Evolutionary conservation across 2,888 invertebrate species (phyloP), one percentile per base, ranked within the genome.

Genomic region (Acronicta aceris): DNA sequence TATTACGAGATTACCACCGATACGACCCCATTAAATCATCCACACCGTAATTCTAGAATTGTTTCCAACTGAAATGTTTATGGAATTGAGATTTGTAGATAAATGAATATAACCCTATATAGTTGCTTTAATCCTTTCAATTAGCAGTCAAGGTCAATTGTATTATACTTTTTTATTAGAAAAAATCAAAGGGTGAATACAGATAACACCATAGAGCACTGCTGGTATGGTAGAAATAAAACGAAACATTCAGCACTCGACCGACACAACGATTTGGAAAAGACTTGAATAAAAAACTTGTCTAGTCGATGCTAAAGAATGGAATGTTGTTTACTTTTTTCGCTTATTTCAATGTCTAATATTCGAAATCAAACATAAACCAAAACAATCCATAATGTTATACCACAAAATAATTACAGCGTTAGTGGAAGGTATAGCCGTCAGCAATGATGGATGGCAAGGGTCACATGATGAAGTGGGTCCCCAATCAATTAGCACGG

Each of bases 1-100:
- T 92, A 90, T 93, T 93, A 92, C 87, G 85, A 91, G 92, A 93
- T 93, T 92, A 87, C 79, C 74, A 77, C 64, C 65, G 74, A 74
- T 67, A 81, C 79, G 52, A 41, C 46, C 41, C 61, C 84, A 90
- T 89, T 93, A 91, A 92, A 93, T 92, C 92, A 89, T 87, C 81
- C 69, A 63, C 77, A 73, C 71, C 56, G 58, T 62, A 56, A 51
- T 52, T 21, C 53, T 59, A 59, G 65, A 66, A 77, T 73, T 73
- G 71, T 71, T 75, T 64, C 58, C 21, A 59, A 62, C 15, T 51
- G 59, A 58, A 66, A 50, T 68, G 65, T 76, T 78, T 66, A 65
- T 75, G 21, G 53, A 50, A 50, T 65, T 65, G 16, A 57, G 66
- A 70, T 71, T 62, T 52, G 57, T 42, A 38, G 15, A 12, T 38